Conservation (phyloP, 2,888 invertebrate species). For the Gymnocheta viridis region DNA sequence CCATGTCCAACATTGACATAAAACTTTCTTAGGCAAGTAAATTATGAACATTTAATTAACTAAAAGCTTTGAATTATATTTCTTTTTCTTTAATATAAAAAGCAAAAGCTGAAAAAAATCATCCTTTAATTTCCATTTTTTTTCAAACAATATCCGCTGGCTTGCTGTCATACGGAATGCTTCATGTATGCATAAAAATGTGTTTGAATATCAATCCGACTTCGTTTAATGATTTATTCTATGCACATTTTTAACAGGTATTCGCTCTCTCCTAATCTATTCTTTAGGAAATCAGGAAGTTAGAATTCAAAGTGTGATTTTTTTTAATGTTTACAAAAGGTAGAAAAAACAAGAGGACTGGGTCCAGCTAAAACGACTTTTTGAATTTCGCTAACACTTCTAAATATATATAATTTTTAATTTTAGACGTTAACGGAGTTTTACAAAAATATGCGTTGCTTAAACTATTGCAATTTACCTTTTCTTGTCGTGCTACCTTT, state of each 20-base stretch:
- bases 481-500: background rate
- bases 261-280: too few relatives aligned
- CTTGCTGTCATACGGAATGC: background rate
- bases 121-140: background rate
- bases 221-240: constrained; percentile 41
- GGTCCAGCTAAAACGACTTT: background rate
- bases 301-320: background rate
- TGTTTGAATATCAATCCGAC: constrained; percentile 32
- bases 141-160: constrained; percentile 26
- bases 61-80: too few relatives aligned
- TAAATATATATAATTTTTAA: too few relatives aligned
- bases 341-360: background rate
- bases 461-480: background rate
- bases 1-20: too few relatives aligned
- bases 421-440: too few relatives aligned
- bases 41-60: too few relatives aligned
- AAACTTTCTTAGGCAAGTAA: too few relatives aligned
- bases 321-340: background rate
- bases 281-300: background rate
- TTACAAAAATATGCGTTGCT: background rate
- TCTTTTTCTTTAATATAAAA: too few relatives aligned
- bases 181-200: constrained; percentile 9
- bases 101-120: too few relatives aligned
- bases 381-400: background rate
- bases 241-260: constrained; percentile 20